These are phyloP conservation scores for Gonocerus acuteangulatus DNA, from an alignment of 2,888 invertebrate genomes.

Conservation along the genomic window DNA sequence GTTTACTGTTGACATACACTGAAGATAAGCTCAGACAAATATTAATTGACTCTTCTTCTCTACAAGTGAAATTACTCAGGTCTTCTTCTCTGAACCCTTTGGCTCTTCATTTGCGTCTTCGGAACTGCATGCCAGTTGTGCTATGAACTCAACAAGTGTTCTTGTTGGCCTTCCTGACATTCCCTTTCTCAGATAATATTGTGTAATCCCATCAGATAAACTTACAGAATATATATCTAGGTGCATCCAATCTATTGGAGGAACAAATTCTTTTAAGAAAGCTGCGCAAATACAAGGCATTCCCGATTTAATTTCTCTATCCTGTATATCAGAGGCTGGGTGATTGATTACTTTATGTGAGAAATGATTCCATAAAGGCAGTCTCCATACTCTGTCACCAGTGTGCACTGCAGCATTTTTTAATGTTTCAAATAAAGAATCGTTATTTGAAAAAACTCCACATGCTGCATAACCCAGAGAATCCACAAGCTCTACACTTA, in stretches of 20 bases:
- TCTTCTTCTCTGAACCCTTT: not conserved
- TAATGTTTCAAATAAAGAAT: conserved; percentile 58
- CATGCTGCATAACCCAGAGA: conserved; percentile 60
- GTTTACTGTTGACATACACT: no score
- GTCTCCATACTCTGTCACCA: conserved; percentile 74
- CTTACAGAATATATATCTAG: conserved; percentile 70
- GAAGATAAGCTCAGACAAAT: no score
- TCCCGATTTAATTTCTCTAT: conserved; percentile 27
- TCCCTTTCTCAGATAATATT: conserved; percentile 53
- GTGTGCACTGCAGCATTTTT: conserved; percentile 60
- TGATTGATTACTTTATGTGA: conserved; percentile 26
- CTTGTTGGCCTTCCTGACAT: conserved; percentile 69
- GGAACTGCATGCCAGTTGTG: conserved; percentile 45
- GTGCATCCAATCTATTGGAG: conserved; percentile 70
- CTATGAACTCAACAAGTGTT: conserved; percentile 62
- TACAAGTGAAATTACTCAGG: no score
- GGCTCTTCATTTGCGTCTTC: not conserved
- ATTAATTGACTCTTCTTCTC: no score
- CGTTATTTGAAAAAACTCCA: conserved; percentile 67
- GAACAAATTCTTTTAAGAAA: conserved; percentile 63
- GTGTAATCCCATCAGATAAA: conserved; percentile 52
- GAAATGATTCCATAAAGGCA: conserved; percentile 52
- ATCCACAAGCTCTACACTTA: conserved; percentile 56
- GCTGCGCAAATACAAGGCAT: conserved; percentile 33
- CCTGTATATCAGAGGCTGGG: conserved; percentile 33